Percentiles rank a stretch among this genome's conserved stretches.
Evolutionary conservation across 2,113 vertebrate genomes (phyloP).

Genomic region (Psittacara wagleri): DNA sequence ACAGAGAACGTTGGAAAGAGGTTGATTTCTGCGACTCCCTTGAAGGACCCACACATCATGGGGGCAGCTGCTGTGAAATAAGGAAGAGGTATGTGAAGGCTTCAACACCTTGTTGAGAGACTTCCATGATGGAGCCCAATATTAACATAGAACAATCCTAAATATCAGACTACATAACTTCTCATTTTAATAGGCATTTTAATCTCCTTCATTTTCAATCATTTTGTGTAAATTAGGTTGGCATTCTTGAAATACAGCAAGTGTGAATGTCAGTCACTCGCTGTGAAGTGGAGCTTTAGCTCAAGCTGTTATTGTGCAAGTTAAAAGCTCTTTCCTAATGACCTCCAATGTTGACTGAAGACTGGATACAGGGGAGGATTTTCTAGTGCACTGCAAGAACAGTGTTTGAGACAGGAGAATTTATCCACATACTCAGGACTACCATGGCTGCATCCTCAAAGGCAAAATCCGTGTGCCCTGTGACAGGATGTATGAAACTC

Average conservation of each 20-base stretch:
- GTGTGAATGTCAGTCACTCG: not conserved
- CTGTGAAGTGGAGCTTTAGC: not conserved
- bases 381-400: not conserved
- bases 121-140: not conserved
- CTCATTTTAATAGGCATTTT: not conserved
- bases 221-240: not conserved
- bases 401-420: not conserved
- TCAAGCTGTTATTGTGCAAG: not conserved
- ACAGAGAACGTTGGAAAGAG: not conserved
- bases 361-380: not conserved
- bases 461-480: not conserved
- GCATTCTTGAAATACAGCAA: not conserved
- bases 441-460: not conserved
- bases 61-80: not conserved
- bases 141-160: not conserved
- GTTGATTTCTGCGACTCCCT: not conserved
- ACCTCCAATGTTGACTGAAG: not conserved
- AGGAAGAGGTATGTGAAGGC: not conserved
- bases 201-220: not conserved
- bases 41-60: not conserved
- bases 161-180: not conserved
- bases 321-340: not conserved
- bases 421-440: not conserved
- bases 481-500: not conserved
- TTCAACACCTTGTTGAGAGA: accelerated